A percentile compares a stretch with the other conserved stretches of the same genome.
phyloP scores from a whole-genome alignment of 53 echinoderm and acorn worm species.

The Paelopatides confundens region DNA sequence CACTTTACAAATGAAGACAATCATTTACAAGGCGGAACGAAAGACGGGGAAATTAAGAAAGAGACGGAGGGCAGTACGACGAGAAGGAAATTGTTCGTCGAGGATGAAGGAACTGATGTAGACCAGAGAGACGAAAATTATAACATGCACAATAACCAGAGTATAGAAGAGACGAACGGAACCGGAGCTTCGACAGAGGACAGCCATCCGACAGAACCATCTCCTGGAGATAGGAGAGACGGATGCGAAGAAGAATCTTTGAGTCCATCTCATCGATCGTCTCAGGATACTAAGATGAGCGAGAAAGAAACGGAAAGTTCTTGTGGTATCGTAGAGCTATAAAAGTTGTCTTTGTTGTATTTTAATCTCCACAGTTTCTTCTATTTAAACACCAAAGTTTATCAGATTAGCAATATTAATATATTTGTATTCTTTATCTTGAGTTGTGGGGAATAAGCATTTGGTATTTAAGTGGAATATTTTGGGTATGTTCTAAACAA shows the following conservation, averaged over 20 bases:
- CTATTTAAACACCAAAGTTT: background rate
- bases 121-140: background rate
- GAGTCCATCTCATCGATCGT: background rate
- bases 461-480: no score
- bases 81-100: background rate
- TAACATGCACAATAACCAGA: constrained; percentile 11
- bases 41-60: background rate
- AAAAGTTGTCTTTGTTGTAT: background rate
- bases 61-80: background rate
- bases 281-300: background rate
- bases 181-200: background rate
- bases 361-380: background rate
- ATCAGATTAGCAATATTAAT: background rate
- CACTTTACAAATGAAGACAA: background rate
- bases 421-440: background rate
- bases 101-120: constrained; percentile 24
- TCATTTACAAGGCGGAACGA: no score
- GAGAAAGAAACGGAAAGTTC: background rate
- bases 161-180: background rate
- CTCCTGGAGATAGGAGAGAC: background rate
- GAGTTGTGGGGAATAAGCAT: no score
- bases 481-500: no score
- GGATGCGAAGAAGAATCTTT: background rate
- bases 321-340: background rate
- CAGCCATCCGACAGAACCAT: background rate